phyloP scores from a whole-genome alignment of 1,140 invertebrate genomes.

The Drosophila repleta region DNA sequence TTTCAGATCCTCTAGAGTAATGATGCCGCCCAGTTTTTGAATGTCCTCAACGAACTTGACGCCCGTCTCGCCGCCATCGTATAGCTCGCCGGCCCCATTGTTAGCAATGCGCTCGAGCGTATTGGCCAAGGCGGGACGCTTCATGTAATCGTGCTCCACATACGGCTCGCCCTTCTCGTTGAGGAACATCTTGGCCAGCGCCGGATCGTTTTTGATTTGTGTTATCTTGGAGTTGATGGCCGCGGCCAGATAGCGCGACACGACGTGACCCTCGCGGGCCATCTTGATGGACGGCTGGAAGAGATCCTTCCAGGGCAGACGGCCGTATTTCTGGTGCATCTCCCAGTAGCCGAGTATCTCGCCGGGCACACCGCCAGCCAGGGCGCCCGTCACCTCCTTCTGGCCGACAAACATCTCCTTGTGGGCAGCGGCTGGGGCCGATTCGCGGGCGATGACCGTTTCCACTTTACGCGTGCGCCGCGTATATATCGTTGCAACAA shows the following conservation, averaged over 20 bases:
- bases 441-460: slow-evolving; percentile 92
- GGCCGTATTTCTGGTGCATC: slow-evolving; percentile 90
- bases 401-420: slow-evolving; percentile 88
- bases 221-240: slow-evolving; percentile 85
- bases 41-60: slow-evolving; percentile 89
- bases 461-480: slow-evolving; percentile 85
- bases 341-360: slow-evolving; percentile 95
- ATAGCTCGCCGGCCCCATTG: slow-evolving; percentile 87
- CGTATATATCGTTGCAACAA: slow-evolving; percentile 92
- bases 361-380: slow-evolving; percentile 94
- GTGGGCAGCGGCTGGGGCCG: slow-evolving; percentile 88
- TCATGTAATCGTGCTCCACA: slow-evolving; percentile 89
- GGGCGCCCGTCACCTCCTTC: slow-evolving; percentile 83
- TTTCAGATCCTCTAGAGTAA: slow-evolving; percentile 90
- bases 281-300: slow-evolving; percentile 92
- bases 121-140: slow-evolving; percentile 88
- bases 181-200: slow-evolving; percentile 87
- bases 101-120: slow-evolving; percentile 90
- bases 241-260: slow-evolving; percentile 89
- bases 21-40: slow-evolving; percentile 88
- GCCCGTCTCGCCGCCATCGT: slow-evolving; percentile 89
- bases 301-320: slow-evolving; percentile 92
- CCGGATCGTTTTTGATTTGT: slow-evolving; percentile 87
- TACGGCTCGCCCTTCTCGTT: slow-evolving; percentile 87
- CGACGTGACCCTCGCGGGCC: slow-evolving; percentile 88